Conservation (phyloP, 2,888 invertebrate species). For the Chloromyia formosa region DNA sequence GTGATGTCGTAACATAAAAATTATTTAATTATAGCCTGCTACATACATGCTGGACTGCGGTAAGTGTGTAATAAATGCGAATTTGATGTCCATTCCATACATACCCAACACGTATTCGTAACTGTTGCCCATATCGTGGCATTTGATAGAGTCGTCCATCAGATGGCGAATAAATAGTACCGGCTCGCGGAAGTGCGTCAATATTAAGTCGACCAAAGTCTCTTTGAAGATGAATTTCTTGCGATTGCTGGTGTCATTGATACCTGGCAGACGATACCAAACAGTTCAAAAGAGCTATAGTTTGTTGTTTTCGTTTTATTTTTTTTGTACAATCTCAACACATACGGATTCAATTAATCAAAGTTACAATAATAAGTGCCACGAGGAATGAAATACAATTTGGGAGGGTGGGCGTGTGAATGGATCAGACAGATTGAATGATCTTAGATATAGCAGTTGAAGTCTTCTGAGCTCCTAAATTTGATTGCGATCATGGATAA, state of each 20-base stretch:
- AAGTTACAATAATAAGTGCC: neutral
- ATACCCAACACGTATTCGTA: slow-evolving; percentile 52
- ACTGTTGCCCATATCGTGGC: slow-evolving; percentile 50
- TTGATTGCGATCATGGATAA: neutral
- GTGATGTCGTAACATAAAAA: slow-evolving; percentile 6
- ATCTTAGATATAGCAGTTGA: neutral
- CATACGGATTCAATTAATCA: slow-evolving; percentile 19
- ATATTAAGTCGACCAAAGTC: slow-evolving; percentile 50
- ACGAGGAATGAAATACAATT: neutral
- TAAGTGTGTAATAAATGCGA: too few relatives aligned
- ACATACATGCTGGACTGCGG: neutral
- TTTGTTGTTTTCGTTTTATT: neutral
- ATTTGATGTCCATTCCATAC: slow-evolving; percentile 3
- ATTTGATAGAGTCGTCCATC: slow-evolving; percentile 51
- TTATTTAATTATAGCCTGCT: slow-evolving; percentile 4
- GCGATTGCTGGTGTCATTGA: slow-evolving; percentile 46
- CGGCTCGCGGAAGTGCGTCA: slow-evolving; percentile 51
- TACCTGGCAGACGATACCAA: slow-evolving; percentile 39
- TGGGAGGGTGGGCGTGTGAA: slow-evolving; percentile 10
- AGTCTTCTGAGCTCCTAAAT: neutral
- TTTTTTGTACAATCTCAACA: neutral
- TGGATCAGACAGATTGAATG: slow-evolving; percentile 9
- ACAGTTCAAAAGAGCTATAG: neutral
- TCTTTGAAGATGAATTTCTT: slow-evolving; percentile 49
- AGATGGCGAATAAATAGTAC: slow-evolving; percentile 48